Conservation (phyloP, 2,797 vertebrate species). For the Valencia hispanica region DNA sequence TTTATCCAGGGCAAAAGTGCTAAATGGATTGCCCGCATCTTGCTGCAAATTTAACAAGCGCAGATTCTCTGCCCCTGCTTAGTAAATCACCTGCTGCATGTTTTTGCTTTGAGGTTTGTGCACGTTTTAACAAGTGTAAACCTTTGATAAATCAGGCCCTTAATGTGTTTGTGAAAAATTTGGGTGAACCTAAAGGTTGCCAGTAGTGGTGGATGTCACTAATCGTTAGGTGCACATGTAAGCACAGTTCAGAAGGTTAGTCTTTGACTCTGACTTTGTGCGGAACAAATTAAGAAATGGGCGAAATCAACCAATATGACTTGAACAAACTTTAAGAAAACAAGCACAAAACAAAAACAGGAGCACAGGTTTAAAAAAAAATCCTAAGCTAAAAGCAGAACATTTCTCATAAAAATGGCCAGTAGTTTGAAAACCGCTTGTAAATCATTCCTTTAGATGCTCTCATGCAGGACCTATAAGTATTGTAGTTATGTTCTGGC, state of each 20-base stretch:
- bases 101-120: too few relatives aligned
- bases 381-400: background rate
- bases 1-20: too few relatives aligned
- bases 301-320: background rate
- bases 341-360: constrained; percentile 32
- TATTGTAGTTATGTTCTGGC: constrained; percentile 4
- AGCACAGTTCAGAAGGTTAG: background rate
- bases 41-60: too few relatives aligned
- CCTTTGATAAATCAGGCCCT: too few relatives aligned
- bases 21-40: too few relatives aligned
- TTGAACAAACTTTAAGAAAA: constrained; percentile 3
- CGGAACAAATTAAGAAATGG: background rate
- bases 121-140: too few relatives aligned
- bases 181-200: background rate
- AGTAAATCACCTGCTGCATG: too few relatives aligned
- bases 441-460: background rate
- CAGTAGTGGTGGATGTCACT: background rate
- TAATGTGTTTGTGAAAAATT: background rate
- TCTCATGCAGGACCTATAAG: constrained; percentile 18
- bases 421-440: background rate
- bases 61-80: too few relatives aligned
- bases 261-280: background rate
- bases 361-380: background rate
- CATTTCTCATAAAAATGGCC: background rate
- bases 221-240: background rate